Conservation (phyloP, 2,113 vertebrate genomes). For the Dryoscopus gambensis region DNA sequence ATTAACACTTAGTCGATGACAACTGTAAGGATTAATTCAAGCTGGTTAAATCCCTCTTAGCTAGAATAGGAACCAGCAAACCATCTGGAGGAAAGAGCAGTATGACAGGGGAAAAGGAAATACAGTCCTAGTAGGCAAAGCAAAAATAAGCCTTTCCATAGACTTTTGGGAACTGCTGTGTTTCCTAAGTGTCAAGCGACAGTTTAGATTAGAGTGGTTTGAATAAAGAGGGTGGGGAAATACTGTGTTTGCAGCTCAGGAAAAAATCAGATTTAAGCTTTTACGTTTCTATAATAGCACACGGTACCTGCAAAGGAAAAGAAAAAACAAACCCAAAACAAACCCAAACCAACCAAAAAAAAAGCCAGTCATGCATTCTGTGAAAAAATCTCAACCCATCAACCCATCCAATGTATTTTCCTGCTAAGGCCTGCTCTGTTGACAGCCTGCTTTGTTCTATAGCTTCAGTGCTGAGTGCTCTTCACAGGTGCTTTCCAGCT, state of each 20-base stretch:
- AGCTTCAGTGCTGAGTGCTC: background rate
- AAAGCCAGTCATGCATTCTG: background rate
- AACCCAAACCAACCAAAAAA: too few relatives aligned
- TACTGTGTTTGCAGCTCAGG: background rate
- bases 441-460: background rate
- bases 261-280: background rate
- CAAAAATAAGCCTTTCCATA: background rate
- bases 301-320: background rate
- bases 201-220: background rate
- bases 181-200: background rate
- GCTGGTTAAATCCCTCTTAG: slow-evolving; percentile 52
- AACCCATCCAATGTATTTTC: background rate
- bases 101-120: slow-evolving; percentile 13
- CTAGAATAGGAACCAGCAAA: slow-evolving; percentile 43
- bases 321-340: too few relatives aligned
- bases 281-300: background rate
- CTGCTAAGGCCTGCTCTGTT: background rate
- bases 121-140: background rate
- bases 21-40: slow-evolving; percentile 61
- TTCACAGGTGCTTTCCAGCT: background rate
- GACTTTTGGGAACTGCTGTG: background rate
- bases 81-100: slow-evolving; percentile 52
- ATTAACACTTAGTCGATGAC: slow-evolving; percentile 49
- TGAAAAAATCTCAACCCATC: background rate
- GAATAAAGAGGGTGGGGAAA: background rate